Evolutionary conservation across 1,140 invertebrate species (phyloP), one percentile per base, ranked within the genome.

Genomic region (Hycleus phaleratus): DNA sequence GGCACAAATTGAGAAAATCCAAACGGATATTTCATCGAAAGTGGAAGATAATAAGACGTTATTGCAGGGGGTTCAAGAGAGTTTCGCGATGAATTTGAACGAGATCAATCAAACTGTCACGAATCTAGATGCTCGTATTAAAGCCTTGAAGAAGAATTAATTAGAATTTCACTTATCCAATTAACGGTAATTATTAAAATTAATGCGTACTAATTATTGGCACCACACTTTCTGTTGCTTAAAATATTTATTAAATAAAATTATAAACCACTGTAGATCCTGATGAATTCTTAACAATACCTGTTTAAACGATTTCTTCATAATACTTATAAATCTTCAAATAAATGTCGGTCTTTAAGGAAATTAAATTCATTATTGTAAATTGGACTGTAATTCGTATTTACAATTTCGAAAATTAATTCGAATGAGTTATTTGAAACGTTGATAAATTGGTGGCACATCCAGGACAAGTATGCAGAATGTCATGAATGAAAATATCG

Each of bases 401-500:
- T 18, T 18, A 18, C 18, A 18, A 18, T 18, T 18, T 18, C 18
- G 18, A 18, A 18, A 50, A 50, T 54, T 56, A 56, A 47, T 26
- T 56, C 6, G 56, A 45, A 43, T 68, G 64, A 11, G 60, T 59
- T n/a, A 73, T 72, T 62, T 77, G 74, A 66, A 78, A 81, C 26
- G 74, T 77, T 49, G 74, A 65, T 38, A 75, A 70, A 74, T 80
- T 80, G 10, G 77, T 79, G 11, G 91, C 85, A 81, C 96, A 98
- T 25, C 93, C 95, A 12, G 95, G 94, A 78, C 95, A 98, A 7
- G 88, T 89, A 73, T 98, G 95, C 32, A 98, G 74, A 2, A 90
- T 88, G 62, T 94, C 91, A 64, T 97, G 92, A 49, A 97, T 86
- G 72, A 96, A 95, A 54, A 93, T 81, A 77, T 98, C 95, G 79